phyloP scores from a whole-genome alignment of 2,113 vertebrate species.

The Bothrops jararaca region DNA sequence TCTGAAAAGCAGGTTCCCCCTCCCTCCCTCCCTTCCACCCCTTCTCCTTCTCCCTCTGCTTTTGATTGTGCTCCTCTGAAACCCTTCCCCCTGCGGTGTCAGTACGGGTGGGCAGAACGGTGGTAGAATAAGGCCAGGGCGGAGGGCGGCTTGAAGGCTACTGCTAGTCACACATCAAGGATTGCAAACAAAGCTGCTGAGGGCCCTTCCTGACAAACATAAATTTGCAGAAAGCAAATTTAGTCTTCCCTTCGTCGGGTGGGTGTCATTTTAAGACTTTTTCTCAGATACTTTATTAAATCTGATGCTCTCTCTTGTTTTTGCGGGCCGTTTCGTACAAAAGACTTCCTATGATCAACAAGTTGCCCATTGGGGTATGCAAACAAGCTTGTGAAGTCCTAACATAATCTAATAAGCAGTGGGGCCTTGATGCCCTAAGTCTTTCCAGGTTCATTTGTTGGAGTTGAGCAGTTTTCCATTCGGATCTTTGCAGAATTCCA shows the following conservation, averaged over 20 bases:
- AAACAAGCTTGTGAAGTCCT: slow-evolving; percentile 65
- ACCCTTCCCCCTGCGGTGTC: slow-evolving; percentile 94
- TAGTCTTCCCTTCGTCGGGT: slow-evolving; percentile 76
- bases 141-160: slow-evolving; percentile 80
- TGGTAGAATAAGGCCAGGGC: slow-evolving; percentile 82
- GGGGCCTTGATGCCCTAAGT: slow-evolving; percentile 43
- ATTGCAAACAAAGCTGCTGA: slow-evolving; percentile 92
- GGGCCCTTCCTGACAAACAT: slow-evolving; percentile 93
- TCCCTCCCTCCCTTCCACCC: slow-evolving; percentile 65
- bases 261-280: slow-evolving; percentile 78
- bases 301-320: slow-evolving; percentile 74
- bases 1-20: slow-evolving; percentile 96
- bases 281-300: slow-evolving; percentile 78
- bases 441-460: slow-evolving; percentile 41
- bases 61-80: slow-evolving; percentile 98
- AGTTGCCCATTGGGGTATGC: slow-evolving; percentile 72
- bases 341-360: slow-evolving; percentile 75
- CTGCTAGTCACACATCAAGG: slow-evolving; percentile 97
- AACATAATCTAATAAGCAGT: slow-evolving; percentile 65
- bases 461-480: slow-evolving; percentile 49
- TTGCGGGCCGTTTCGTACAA: slow-evolving; percentile 59
- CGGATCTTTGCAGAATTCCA: slow-evolving; percentile 32
- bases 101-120: slow-evolving; percentile 96
- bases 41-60: slow-evolving; percentile 78
- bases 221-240: slow-evolving; percentile 91